Percentiles rank a stretch among this genome's conserved stretches.
These are phyloP conservation scores for Hassar affinis DNA, from an alignment of 2,113 vertebrate species.

Conservation along the genomic window DNA sequence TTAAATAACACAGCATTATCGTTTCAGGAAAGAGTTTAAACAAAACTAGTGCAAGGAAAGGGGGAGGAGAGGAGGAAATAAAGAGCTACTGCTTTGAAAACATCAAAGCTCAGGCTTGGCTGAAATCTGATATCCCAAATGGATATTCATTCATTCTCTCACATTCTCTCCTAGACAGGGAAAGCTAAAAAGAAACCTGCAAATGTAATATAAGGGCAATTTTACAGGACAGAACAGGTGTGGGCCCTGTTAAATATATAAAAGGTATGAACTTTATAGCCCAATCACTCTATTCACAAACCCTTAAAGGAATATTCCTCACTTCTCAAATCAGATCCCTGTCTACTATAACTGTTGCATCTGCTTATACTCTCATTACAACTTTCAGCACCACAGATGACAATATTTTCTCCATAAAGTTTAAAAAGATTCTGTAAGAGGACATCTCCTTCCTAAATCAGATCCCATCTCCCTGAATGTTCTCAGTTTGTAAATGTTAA, in stretches of 20 bases:
- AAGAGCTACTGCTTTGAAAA: conserved; percentile 9
- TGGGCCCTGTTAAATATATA: conserved; percentile 47
- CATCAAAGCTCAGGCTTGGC: conserved; percentile 28
- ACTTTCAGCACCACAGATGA: not conserved
- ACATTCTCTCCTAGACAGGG: conserved; percentile 34
- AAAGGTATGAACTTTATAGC: conserved; percentile 43
- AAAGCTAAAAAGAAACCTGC: conserved; percentile 42
- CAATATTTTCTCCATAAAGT: not conserved
- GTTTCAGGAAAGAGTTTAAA: conserved; percentile 1
- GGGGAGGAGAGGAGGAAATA: not conserved
- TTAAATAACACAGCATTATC: conserved; percentile 13
- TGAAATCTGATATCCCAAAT: conserved; percentile 54
- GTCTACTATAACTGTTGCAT: not conserved
- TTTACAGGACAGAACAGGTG: conserved; percentile 52
- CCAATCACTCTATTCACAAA: conserved; percentile 24
- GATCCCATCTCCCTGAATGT: not conserved
- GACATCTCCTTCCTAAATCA: not conserved
- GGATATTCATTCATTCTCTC: conserved; percentile 50
- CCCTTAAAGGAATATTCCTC: conserved; percentile 18
- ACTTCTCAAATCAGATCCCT: not conserved
- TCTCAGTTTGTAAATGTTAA: not conserved
- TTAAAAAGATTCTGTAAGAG: not conserved
- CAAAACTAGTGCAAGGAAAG: not conserved
- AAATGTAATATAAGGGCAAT: conserved; percentile 61
- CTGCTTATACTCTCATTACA: not conserved